Percentiles rank a stretch among this genome's conserved stretches.
Evolutionary conservation across 2,113 vertebrate species (phyloP).

Genomic region (Dinomys branickii): DNA sequence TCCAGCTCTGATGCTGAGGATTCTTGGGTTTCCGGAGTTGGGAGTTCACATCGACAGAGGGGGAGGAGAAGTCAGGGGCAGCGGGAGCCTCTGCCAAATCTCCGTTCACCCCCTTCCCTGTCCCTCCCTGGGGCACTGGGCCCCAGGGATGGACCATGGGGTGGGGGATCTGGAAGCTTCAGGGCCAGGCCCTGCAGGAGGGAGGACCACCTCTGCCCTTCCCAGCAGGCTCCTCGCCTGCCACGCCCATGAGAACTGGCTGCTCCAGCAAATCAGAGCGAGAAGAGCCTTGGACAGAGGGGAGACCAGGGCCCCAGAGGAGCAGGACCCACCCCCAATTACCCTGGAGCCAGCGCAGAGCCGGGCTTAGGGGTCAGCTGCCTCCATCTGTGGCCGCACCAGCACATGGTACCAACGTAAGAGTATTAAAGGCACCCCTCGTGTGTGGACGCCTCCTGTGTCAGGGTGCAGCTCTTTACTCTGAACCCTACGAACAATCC

Average conservation of each 20-base stretch:
- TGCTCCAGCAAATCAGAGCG: background rate
- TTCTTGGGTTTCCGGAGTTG: background rate
- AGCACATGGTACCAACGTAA: background rate
- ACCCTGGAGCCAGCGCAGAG: background rate
- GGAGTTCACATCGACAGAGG: background rate
- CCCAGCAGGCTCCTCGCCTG: background rate
- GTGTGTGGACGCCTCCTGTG: background rate
- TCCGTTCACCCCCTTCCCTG: background rate
- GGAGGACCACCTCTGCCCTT: background rate
- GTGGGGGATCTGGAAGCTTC: background rate
- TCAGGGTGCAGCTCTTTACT: background rate
- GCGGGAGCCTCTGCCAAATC: background rate
- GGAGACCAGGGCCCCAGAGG: background rate
- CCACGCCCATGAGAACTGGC: background rate
- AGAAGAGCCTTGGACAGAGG: background rate
- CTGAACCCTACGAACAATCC: background rate
- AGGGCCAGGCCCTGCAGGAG: background rate
- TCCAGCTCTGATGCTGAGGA: constrained; percentile 44
- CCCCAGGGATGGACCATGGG: background rate
- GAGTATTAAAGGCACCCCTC: background rate
- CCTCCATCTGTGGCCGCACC: background rate
- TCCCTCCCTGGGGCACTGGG: background rate
- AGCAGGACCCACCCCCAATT: background rate
- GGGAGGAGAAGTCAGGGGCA: background rate
- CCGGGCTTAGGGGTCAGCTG: background rate